phyloP scores from a whole-genome alignment of 2,888 invertebrate species.

The Polyploca ridens region DNA sequence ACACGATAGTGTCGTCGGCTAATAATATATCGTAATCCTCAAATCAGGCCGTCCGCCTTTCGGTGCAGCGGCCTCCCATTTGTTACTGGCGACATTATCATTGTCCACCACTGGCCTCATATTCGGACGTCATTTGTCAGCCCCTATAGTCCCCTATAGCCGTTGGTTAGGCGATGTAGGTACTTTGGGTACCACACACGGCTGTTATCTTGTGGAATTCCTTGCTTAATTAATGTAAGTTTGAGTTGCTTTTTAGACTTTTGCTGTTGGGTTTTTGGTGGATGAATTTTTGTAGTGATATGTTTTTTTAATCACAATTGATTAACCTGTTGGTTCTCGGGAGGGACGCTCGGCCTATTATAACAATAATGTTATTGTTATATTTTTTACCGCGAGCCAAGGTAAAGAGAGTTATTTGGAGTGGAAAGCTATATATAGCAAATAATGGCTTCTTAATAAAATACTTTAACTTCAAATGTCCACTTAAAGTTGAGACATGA shows the following conservation, averaged over 20 bases:
- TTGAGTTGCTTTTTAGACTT: background rate
- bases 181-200: constrained; percentile 36
- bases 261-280: background rate
- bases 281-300: background rate
- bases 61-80: constrained; percentile 66
- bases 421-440: no score
- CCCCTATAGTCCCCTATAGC: constrained; percentile 41
- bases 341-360: no score
- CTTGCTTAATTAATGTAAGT: constrained; percentile 11
- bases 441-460: no score
- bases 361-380: no score
- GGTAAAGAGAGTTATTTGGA: no score
- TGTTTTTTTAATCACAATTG: no score
- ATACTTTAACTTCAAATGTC: no score
- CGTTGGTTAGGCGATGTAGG: constrained; percentile 51
- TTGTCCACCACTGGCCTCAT: constrained; percentile 73
- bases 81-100: constrained; percentile 78
- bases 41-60: constrained; percentile 60
- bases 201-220: constrained; percentile 15
- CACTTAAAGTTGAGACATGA: no score
- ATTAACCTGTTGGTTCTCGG: no score
- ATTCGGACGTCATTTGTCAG: constrained; percentile 76
- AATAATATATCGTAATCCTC: constrained; percentile 71
- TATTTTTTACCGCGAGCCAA: no score
- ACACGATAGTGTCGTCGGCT: constrained; percentile 53